Conservation (phyloP, 2,888 invertebrate species). For the Monochamus alternatus region DNA sequence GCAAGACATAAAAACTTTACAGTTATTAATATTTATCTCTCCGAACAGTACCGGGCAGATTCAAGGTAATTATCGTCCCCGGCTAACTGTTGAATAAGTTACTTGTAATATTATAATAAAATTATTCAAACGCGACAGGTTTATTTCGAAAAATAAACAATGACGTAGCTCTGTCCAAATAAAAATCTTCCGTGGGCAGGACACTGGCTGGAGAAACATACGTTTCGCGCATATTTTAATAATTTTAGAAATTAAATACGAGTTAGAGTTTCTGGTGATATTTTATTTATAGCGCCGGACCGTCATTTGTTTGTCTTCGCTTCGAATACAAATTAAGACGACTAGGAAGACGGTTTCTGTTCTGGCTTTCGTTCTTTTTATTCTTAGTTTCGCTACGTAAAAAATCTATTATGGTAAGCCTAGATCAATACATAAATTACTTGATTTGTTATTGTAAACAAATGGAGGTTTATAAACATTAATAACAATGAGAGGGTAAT, state of each 20-base stretch:
- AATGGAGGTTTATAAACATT: too few species aligned
- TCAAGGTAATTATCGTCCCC: slow-evolving; percentile 4
- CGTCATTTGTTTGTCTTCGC: too few species aligned
- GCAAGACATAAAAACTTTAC: slow-evolving; percentile 6
- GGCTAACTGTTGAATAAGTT: slow-evolving; percentile 18
- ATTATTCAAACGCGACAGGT: slow-evolving; percentile 6
- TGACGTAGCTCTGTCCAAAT: slow-evolving; percentile 18
- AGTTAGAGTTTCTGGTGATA: not conserved
- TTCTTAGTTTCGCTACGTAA: not conserved
- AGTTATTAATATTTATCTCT: slow-evolving; percentile 6
- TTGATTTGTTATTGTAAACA: too few species aligned
- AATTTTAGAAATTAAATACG: slow-evolving; percentile 2
- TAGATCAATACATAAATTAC: too few species aligned
- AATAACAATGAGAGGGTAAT: too few species aligned
- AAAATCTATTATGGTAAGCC: not conserved
- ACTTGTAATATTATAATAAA: not conserved
- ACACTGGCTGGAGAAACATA: not conserved
- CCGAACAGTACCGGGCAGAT: not conserved
- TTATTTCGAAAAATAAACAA: slow-evolving; percentile 12
- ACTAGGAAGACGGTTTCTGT: too few species aligned
- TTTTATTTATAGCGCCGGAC: not conserved
- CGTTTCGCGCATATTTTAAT: slow-evolving; percentile 19
- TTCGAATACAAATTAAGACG: too few species aligned
- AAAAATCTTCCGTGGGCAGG: slow-evolving; percentile 15
- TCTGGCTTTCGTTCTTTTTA: too few species aligned